phyloP scores from a whole-genome alignment of 2,113 vertebrate species.

The Boulengeromyrus knoepffleri region DNA sequence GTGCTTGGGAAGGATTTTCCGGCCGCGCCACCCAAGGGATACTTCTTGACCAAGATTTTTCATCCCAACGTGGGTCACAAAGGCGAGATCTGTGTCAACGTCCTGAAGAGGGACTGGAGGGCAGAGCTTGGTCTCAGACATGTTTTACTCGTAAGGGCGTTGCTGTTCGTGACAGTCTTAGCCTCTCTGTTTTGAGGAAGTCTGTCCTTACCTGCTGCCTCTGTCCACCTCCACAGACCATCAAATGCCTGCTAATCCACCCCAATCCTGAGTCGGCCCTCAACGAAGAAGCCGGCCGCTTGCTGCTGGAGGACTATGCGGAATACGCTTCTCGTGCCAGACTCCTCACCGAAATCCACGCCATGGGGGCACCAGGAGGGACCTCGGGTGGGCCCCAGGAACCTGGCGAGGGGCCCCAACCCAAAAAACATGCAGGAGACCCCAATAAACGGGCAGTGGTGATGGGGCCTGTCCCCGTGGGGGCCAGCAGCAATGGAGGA shows the following conservation, averaged over 20 bases:
- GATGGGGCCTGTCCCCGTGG: slow-evolving; percentile 49
- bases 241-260: slow-evolving; percentile 91
- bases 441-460: slow-evolving; percentile 61
- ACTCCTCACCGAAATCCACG: slow-evolving; percentile 82
- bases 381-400: slow-evolving; percentile 54
- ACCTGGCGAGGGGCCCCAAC: slow-evolving; percentile 67
- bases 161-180: background rate
- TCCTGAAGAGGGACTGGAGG: slow-evolving; percentile 86
- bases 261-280: slow-evolving; percentile 84
- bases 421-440: slow-evolving; percentile 87
- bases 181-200: background rate
- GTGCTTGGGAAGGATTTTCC: slow-evolving; percentile 89
- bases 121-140: slow-evolving; percentile 86
- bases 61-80: slow-evolving; percentile 86
- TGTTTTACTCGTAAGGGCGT: slow-evolving; percentile 72
- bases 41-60: slow-evolving; percentile 91
- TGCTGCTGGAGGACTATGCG: slow-evolving; percentile 83
- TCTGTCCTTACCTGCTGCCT: background rate
- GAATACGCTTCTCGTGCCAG: slow-evolving; percentile 80
- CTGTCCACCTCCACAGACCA: slow-evolving; percentile 58
- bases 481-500: slow-evolving; percentile 50
- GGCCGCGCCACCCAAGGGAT: slow-evolving; percentile 82
- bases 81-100: slow-evolving; percentile 87
- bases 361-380: slow-evolving; percentile 57
- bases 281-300: slow-evolving; percentile 80